Percentiles rank a stretch among this genome's conserved stretches.
Conservation (phyloP, 2,113 vertebrate genomes). For the Takifugu flavidus region DNA sequence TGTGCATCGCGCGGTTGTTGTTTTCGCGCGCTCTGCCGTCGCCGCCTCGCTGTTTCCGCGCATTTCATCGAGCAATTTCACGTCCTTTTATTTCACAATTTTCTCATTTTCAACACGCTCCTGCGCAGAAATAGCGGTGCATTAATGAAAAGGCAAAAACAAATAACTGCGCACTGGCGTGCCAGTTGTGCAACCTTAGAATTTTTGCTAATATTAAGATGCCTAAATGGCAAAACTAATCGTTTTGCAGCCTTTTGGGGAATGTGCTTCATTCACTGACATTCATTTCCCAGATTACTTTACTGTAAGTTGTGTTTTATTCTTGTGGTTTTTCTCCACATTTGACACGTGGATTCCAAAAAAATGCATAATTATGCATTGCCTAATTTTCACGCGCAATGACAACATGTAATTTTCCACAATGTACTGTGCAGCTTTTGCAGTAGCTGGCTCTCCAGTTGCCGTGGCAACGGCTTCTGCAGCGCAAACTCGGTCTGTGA, state of each 20-base stretch:
- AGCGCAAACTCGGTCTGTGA: conserved; percentile 72
- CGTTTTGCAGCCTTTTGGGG: too few relatives aligned
- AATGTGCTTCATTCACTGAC: too few relatives aligned
- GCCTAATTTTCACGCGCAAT: conserved; percentile 43
- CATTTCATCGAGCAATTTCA: background rate
- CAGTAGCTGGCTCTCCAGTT: conserved; percentile 81
- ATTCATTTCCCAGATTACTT: too few relatives aligned
- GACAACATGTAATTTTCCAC: conserved; percentile 50
- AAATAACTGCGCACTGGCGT: background rate
- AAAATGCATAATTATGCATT: conserved; percentile 11
- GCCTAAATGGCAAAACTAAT: too few relatives aligned
- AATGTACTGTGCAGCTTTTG: conserved; percentile 55
- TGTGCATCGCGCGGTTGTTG: conserved; percentile 12
- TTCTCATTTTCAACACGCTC: conserved; percentile 23
- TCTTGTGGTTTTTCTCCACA: background rate
- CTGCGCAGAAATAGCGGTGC: conserved; percentile 4
- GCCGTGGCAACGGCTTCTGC: conserved; percentile 89
- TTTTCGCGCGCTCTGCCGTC: conserved; percentile 29
- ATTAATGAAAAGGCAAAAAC: background rate
- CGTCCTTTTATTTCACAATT: background rate
- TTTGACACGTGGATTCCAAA: conserved; percentile 1
- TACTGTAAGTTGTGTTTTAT: too few relatives aligned
- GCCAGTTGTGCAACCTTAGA: background rate
- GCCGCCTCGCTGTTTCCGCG: conserved; percentile 55
- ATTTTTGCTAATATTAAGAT: background rate